These are phyloP conservation scores for Entelurus aequoreus DNA, from an alignment of 2,113 vertebrate genomes.

Conservation along the genomic window DNA sequence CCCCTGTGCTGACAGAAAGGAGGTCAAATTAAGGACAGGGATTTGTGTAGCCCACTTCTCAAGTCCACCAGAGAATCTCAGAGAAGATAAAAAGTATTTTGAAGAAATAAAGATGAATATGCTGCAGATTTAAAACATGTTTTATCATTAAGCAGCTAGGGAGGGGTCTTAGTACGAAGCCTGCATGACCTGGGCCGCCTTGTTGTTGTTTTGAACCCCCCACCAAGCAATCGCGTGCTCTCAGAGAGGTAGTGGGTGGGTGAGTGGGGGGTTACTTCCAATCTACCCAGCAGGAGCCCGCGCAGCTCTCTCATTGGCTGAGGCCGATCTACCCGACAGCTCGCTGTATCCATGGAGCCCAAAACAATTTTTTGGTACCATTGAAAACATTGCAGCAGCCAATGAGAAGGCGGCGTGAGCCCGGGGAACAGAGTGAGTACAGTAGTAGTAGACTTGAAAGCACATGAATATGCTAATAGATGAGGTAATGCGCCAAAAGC, in stretches of 20 bases:
- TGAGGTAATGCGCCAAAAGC: constrained; percentile 74
- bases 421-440: constrained; percentile 48
- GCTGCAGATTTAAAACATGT: neutral
- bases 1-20: constrained; percentile 32
- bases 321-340: constrained; percentile 56
- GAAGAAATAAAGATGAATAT: neutral
- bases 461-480: constrained; percentile 73
- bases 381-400: constrained; percentile 68
- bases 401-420: constrained; percentile 45
- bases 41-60: constrained; percentile 35
- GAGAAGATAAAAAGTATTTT: constrained; percentile 8
- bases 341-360: constrained; percentile 76
- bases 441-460: constrained; percentile 69
- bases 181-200: constrained; percentile 45
- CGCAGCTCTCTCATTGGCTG: constrained; percentile 66
- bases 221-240: constrained; percentile 64
- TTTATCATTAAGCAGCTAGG: constrained; percentile 1
- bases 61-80: constrained; percentile 22
- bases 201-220: constrained; percentile 70
- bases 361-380: constrained; percentile 65
- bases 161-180: constrained; percentile 16
- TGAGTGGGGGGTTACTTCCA: constrained; percentile 38
- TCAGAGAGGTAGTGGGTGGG: constrained; percentile 16
- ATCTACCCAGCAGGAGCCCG: constrained; percentile 61
- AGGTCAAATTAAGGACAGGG: constrained; percentile 55